Base-by-base conservation (phyloP, 2,888 invertebrate species). In the Lydus trimaculatus region DNA sequence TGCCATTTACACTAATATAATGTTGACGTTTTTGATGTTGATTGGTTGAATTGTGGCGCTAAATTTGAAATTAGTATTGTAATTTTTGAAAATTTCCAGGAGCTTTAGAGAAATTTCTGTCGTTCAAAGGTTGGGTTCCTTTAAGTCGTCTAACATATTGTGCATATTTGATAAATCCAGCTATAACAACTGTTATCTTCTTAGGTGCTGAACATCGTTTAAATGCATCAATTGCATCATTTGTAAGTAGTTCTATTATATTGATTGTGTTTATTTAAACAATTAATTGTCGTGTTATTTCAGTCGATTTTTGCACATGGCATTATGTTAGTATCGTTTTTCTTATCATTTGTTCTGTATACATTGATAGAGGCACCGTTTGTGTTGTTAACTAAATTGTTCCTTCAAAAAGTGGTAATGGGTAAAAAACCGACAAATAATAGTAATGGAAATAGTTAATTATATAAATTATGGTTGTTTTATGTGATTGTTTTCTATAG, bases 141-240 rank as follows among this genome's bases (percentile, higher is more conserved):
- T 70, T 90, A 4, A 89, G 89, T 76, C 86, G 88, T 70, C 76
- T 90, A 36, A 88, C 90, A 0, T 90, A 88, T 77, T 87, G 87
- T 60, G 87, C 88, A 36, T 90, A 90, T 78, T 82, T 90, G 33
- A 73, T 90, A 31, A 89, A 90, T 84, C 90, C 90, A 0, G 79
- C 89, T 43, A 75, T 90, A 13, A 87, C 89, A 69, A 84, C 83
- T 64, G 82, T 88, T 56, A 78, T 89, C 25, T 88, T 80, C 65
- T 75, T 85, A 52, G 76, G 81, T 39, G 76, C 81, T 43, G 84
- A 84, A 67, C 71, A 76, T 2, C 63, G 81, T 0, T 58, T 78
- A 11, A 83, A 81, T 70, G 65, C 84, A 1, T 85, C 86, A 15
- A 69, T 82, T 28, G 66, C 84, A 58, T 73, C 78, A 43, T 80